These are phyloP conservation scores for Athalia rosae DNA, from an alignment of 2,888 invertebrate genomes.

Conservation along the genomic window DNA sequence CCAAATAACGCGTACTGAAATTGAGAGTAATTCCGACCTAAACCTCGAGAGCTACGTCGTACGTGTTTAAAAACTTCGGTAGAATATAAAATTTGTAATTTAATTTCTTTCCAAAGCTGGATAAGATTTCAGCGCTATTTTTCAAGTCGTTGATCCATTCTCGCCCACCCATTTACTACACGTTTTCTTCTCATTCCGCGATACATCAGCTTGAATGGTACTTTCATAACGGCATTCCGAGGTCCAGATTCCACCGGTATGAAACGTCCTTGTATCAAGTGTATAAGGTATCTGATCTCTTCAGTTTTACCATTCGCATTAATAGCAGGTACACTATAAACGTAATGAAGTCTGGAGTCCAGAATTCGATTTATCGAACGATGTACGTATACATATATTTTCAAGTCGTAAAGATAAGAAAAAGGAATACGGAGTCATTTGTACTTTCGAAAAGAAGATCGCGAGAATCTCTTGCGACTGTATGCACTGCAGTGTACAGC, in stretches of 20 bases:
- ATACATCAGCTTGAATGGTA: constrained; percentile 6
- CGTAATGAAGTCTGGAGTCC: not conserved
- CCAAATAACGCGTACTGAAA: not conserved
- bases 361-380: not conserved
- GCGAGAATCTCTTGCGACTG: too few relatives aligned
- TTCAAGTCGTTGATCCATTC: too few relatives aligned
- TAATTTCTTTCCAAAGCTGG: too few relatives aligned
- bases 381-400: not conserved
- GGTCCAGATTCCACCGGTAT: constrained; percentile 49
- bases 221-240: constrained; percentile 44
- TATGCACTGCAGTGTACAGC: too few relatives aligned
- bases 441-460: constrained; percentile 20
- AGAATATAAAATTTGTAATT: not conserved
- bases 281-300: too few relatives aligned
- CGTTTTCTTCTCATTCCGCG: constrained; percentile 1
- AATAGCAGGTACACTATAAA: not conserved
- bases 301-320: too few relatives aligned
- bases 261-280: constrained; percentile 52
- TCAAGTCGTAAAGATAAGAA: not conserved
- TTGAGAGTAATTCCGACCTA: constrained; percentile 33
- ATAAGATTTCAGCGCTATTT: too few relatives aligned
- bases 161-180: too few relatives aligned
- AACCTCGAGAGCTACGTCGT: constrained; percentile 11
- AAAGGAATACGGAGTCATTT: not conserved
- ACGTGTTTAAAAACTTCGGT: not conserved